Evolutionary conservation across 2,797 vertebrate genomes (phyloP), one percentile per base, ranked within the genome.

Genomic region (Microctenopoma stevenorrisi): DNA sequence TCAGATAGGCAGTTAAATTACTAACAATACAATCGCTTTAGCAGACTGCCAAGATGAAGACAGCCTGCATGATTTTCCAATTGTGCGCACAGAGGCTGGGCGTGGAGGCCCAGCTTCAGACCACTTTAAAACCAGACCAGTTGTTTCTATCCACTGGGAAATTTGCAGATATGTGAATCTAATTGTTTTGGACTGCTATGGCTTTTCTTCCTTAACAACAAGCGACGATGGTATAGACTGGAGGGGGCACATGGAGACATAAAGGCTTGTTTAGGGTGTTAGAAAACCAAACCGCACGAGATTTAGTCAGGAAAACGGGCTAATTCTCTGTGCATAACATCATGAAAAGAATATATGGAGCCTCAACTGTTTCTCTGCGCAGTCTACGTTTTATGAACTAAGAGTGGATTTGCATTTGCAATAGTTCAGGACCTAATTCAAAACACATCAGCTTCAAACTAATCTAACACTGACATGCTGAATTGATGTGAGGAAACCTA

Each of bases 81-180:
- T 82, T 85, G 79, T 84, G 85, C 87, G 46, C 75, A 80, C 75
- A 86, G 79, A 79, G 79, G 28, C 58, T 81, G 79, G 88, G 79
- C 43, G 69, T 76, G 67, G 81, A 69, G 82, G 65, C 61, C 71
- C 68, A 37, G 72, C 68, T 81, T 74, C 68, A 80, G 63, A 81
- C 68, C 79, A 48, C 71, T 83, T 79, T 66, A 66, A 86, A 86
- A 76, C 53, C 73, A 80, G 65, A 86, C 68, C 72, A 79, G 76
- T 86, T 82, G 84, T 75, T 90, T 88, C 82, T 85, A 74, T 86
- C 88, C 78, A 78, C 55, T 84, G 87, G 86, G 84, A 89, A 82
- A 85, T 86, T 68, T 79, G 74, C 53, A 70, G 77, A 86, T 89
- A 88, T 82, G 81, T 89, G 83, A 88, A 82, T 85, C 73, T 81